A percentile compares a stretch with the other conserved stretches of the same genome.
These are phyloP conservation scores for Drosophila lacertosa DNA, from an alignment of 1,140 invertebrate species.

Conservation along the genomic window DNA sequence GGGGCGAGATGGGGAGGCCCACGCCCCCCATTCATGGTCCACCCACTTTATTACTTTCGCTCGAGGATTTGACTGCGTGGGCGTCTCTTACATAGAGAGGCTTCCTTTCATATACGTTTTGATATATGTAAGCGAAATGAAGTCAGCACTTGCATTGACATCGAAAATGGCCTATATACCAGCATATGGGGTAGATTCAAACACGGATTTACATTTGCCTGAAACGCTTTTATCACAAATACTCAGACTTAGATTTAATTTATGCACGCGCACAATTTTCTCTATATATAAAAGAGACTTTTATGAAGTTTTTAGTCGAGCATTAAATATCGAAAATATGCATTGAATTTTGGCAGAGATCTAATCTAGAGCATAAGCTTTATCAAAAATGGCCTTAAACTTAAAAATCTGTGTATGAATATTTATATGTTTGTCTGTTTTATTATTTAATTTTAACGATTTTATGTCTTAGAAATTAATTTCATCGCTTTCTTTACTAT, in stretches of 20 bases:
- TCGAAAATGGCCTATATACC: constrained; percentile 55
- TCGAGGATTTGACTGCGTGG: constrained; percentile 4
- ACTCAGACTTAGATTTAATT: neutral
- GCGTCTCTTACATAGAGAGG: neutral
- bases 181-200: constrained; percentile 39
- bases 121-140: constrained; percentile 52
- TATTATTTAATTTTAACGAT: no score
- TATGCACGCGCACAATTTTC: neutral
- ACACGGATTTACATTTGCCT: constrained; percentile 12
- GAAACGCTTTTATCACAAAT: neutral
- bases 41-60: neutral
- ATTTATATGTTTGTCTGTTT: no score
- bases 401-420: no score
- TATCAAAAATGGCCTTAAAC: no score
- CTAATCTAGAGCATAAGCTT: no score
- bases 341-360: no score
- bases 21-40: no score
- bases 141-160: constrained; percentile 54
- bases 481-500: no score
- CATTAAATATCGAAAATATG: no score
- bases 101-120: neutral
- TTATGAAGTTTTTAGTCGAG: no score
- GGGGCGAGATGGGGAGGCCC: constrained; percentile 4
- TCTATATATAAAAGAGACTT: no score
- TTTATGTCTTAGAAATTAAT: no score